phyloP scores from a whole-genome alignment of 2,797 vertebrate genomes.

The Anisognathus igniventris region DNA sequence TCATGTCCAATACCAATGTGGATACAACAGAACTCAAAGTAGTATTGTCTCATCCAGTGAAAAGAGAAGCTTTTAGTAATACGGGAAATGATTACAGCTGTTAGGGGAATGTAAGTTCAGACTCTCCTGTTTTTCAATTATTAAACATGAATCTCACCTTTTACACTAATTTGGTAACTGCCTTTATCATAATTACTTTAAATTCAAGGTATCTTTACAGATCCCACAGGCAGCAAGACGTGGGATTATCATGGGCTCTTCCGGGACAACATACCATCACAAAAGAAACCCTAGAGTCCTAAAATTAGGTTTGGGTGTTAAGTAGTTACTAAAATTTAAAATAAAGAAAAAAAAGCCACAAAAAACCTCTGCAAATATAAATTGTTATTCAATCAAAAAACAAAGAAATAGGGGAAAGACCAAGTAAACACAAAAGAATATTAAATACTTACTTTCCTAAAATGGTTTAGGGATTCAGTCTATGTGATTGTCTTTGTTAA shows the following conservation, averaged over 20 bases:
- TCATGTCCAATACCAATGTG: not conserved
- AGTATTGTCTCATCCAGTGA: not conserved
- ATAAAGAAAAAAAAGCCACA: not conserved
- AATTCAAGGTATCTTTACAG: not conserved
- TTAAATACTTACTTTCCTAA: not conserved
- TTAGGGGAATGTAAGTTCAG: not conserved
- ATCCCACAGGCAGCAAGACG: not conserved
- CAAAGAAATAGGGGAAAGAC: not conserved
- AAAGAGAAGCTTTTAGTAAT: not conserved
- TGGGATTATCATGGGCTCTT: not conserved
- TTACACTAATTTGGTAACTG: conserved; percentile 31
- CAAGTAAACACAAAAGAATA: not conserved
- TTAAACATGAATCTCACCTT: not conserved
- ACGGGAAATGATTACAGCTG: not conserved
- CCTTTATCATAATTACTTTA: not conserved
- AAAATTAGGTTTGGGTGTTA: not conserved
- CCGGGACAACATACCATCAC: not conserved
- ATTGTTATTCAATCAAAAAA: not conserved
- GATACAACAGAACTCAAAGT: not conserved
- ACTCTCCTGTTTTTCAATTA: not conserved
- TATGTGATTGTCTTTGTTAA: not conserved
- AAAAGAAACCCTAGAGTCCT: not conserved
- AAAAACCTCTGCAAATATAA: not conserved
- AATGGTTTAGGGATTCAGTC: not conserved
- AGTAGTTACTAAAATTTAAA: not conserved